A percentile compares a stretch with the other conserved stretches of the same genome.
Conservation (phyloP, 2,113 vertebrate species). For the Smithornis capensis region DNA sequence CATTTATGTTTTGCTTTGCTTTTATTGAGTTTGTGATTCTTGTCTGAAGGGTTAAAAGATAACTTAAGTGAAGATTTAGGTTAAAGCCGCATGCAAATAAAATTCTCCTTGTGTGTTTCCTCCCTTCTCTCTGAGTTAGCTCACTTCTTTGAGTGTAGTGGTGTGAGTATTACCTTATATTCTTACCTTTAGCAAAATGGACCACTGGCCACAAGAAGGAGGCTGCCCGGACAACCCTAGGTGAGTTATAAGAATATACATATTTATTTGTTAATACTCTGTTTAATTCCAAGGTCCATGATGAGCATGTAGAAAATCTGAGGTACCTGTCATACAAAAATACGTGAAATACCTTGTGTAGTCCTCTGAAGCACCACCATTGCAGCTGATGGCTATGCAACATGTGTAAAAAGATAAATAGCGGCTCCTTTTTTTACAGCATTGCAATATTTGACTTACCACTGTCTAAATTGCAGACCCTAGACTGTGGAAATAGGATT, state of each 20-base stretch:
- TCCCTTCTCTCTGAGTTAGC: neutral
- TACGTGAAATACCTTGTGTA: neutral
- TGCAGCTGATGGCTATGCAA: neutral
- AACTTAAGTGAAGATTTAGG: neutral
- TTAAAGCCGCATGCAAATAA: neutral
- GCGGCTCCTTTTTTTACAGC: neutral
- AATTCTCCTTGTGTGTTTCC: neutral
- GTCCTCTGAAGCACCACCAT: neutral
- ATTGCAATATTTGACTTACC: fast-evolving
- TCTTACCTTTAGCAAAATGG: neutral
- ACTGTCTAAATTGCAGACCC: neutral
- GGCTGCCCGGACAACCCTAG: neutral
- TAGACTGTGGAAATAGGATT: neutral
- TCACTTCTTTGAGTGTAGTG: neutral
- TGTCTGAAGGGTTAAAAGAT: neutral
- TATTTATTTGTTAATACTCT: neutral
- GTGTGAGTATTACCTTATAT: neutral
- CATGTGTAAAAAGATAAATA: neutral
- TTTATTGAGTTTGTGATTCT: neutral
- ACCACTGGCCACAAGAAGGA: neutral
- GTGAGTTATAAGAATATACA: neutral
- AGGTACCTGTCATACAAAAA: neutral
- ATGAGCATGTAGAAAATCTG: neutral
- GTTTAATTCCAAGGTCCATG: neutral
- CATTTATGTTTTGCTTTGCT: neutral